phyloP scores from a whole-genome alignment of 2,888 invertebrate genomes.

The Graphium colonna region DNA sequence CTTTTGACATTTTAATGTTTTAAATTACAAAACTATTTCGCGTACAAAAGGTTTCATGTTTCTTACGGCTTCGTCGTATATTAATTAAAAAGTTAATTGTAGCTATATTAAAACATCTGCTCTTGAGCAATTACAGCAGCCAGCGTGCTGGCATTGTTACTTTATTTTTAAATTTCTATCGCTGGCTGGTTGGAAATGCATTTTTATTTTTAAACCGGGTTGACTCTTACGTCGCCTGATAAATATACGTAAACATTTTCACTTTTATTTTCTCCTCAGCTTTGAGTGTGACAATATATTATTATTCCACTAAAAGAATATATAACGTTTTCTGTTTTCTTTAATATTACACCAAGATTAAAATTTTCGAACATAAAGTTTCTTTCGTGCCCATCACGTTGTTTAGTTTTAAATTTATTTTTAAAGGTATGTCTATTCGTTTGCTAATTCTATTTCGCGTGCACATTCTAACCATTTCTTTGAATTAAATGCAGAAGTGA shows the following conservation, averaged over 20 bases:
- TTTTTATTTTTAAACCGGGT: slow-evolving; percentile 14
- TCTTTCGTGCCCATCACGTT: too few species aligned
- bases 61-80: background rate
- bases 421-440: background rate
- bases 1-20: too few species aligned
- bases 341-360: too few species aligned
- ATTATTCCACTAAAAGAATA: background rate
- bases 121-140: background rate
- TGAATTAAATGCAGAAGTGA: slow-evolving; percentile 5
- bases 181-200: slow-evolving; percentile 9
- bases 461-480: slow-evolving; percentile 3
- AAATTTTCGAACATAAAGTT: too few species aligned
- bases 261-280: background rate
- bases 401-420: too few species aligned
- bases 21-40: too few species aligned
- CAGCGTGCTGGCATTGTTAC: slow-evolving; percentile 3
- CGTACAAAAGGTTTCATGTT: background rate
- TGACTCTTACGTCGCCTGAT: slow-evolving; percentile 5
- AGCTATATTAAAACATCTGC: background rate
- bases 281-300: background rate
- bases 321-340: too few species aligned
- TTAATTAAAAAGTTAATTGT: background rate
- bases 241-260: background rate
- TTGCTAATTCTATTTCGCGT: background rate
- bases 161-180: slow-evolving; percentile 20